Percentiles rank a stretch among this genome's conserved stretches.
These are phyloP conservation scores for Melanotaenia trifasciata DNA, from an alignment of 2,797 vertebrate species.

Conservation along the genomic window DNA sequence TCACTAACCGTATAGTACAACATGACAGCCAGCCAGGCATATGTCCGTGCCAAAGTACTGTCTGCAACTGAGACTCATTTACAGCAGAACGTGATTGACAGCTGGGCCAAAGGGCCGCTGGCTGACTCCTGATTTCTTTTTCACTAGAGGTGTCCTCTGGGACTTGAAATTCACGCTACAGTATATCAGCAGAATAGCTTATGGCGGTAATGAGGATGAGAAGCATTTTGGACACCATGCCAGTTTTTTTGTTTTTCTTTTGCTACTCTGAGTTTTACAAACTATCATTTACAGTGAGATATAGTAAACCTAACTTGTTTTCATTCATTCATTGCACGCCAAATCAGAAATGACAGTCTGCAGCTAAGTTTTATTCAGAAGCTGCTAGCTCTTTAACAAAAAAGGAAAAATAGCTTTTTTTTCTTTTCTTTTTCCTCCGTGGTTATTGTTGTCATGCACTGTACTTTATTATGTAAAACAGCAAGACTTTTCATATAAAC, in stretches of 20 bases:
- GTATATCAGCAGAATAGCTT: slow-evolving; percentile 72
- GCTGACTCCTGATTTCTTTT: slow-evolving; percentile 73
- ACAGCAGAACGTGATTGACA: slow-evolving; percentile 77
- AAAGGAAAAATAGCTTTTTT: background rate
- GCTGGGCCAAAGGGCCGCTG: slow-evolving; percentile 71
- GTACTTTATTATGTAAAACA: slow-evolving; percentile 52
- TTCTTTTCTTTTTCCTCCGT: slow-evolving; percentile 9
- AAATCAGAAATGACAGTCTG: slow-evolving; percentile 19
- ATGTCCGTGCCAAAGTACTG: slow-evolving; percentile 62
- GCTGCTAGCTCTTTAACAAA: slow-evolving; percentile 10
- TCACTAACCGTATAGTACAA: slow-evolving; percentile 58
- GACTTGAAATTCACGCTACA: slow-evolving; percentile 70
- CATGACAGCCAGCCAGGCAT: slow-evolving; percentile 67
- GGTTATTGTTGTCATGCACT: slow-evolving; percentile 34
- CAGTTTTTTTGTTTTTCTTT: slow-evolving; percentile 2
- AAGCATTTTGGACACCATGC: slow-evolving; percentile 49
- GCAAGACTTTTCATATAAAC: slow-evolving; percentile 51
- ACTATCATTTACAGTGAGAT: slow-evolving; percentile 27
- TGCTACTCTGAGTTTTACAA: slow-evolving; percentile 29
- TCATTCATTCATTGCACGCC: slow-evolving; percentile 10
- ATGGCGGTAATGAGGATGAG: slow-evolving; percentile 71
- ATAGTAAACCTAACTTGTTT: slow-evolving; percentile 29
- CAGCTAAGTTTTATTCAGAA: slow-evolving; percentile 12
- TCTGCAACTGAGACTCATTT: slow-evolving; percentile 63
- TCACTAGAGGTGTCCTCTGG: slow-evolving; percentile 71